These are phyloP conservation scores for Sinocyclocheilus anshuiensis DNA, from an alignment of 2,113 vertebrate species.

Conservation along the genomic window DNA sequence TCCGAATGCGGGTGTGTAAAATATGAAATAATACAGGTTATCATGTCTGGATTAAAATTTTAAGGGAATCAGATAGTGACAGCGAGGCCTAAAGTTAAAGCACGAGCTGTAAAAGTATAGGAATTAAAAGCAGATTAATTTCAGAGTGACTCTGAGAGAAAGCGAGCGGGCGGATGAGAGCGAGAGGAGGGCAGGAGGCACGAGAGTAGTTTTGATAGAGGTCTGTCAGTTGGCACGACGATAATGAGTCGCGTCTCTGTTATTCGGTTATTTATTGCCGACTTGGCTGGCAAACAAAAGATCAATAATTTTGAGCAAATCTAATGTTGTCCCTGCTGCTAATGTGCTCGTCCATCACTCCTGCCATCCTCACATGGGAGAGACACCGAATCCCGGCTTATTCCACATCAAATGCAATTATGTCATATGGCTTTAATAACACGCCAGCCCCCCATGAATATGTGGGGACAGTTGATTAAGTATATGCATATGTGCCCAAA, in stretches of 20 bases:
- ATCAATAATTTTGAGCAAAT: constrained; percentile 88
- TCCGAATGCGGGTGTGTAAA: constrained; percentile 86
- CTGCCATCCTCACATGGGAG: constrained; percentile 77
- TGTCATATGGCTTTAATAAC: constrained; percentile 79
- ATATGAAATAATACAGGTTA: constrained; percentile 89
- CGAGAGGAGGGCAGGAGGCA: constrained; percentile 50
- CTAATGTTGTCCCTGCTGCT: constrained; percentile 82
- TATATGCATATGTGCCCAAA: constrained; percentile 65
- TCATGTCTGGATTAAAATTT: constrained; percentile 78
- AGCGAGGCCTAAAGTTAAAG: constrained; percentile 74
- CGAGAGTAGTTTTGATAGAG: constrained; percentile 76
- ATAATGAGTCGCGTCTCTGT: constrained; percentile 83
- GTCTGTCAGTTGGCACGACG: constrained; percentile 78
- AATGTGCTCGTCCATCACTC: constrained; percentile 83
- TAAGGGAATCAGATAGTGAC: constrained; percentile 80
- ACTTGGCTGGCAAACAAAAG: constrained; percentile 84
- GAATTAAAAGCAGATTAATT: constrained; percentile 76
- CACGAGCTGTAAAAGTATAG: constrained; percentile 66
- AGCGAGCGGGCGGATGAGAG: constrained; percentile 63
- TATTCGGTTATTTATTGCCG: constrained; percentile 80
- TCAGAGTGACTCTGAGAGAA: constrained; percentile 52
- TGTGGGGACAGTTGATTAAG: constrained; percentile 60
- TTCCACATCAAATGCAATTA: constrained; percentile 83
- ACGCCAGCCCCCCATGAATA: constrained; percentile 60
- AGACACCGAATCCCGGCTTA: constrained; percentile 79